Percentiles rank a stretch among this genome's conserved stretches.
These are phyloP conservation scores for Casuarius casuarius DNA, from an alignment of 2,113 vertebrate genomes.

Conservation along the genomic window DNA sequence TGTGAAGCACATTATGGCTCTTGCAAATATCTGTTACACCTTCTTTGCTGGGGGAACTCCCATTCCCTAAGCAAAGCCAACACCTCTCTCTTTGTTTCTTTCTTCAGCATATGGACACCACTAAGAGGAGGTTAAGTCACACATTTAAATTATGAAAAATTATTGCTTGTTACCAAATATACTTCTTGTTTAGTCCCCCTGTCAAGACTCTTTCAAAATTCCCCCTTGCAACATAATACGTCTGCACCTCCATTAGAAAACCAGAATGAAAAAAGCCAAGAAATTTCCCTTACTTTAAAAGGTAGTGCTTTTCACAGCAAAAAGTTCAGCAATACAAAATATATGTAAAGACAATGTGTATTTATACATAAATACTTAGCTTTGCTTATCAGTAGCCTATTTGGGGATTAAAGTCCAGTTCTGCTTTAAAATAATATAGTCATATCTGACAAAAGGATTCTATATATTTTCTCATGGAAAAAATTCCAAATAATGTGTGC, in stretches of 20 bases:
- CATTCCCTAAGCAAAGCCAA: not conserved
- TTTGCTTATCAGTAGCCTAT: not conserved
- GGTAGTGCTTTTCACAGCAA: not conserved
- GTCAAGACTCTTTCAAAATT: not conserved
- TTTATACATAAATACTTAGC: not conserved
- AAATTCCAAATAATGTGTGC: rapidly evolving
- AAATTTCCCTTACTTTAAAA: not conserved
- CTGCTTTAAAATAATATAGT: not conserved
- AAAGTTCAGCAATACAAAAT: not conserved
- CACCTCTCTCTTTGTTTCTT: rapidly evolving
- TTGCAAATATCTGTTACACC: not conserved
- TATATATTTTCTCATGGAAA: not conserved
- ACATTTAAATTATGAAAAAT: not conserved
- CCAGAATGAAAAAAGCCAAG: not conserved
- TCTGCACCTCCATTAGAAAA: not conserved
- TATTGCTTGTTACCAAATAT: not conserved
- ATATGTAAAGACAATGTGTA: not conserved
- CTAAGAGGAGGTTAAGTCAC: not conserved
- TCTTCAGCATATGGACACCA: not conserved
- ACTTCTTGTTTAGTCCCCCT: not conserved
- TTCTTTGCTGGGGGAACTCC: not conserved
- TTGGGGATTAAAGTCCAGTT: not conserved
- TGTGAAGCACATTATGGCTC: not conserved
- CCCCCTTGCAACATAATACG: not conserved
- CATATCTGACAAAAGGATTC: not conserved